Base-by-base conservation (phyloP, 2,888 invertebrate genomes). In the Caenorhabditis zanzibari region DNA sequence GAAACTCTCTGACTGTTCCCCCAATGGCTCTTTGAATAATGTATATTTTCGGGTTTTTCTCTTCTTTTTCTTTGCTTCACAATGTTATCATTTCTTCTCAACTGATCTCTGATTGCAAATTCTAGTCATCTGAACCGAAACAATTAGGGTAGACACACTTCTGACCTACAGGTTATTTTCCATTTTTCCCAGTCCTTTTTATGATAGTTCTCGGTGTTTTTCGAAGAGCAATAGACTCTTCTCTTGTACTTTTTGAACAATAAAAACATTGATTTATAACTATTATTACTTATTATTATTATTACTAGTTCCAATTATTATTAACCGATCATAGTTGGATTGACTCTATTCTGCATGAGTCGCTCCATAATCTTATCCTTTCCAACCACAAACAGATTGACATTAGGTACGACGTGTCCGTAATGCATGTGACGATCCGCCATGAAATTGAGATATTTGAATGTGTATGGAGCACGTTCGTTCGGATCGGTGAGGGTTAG, bases 401-500 rank as follows among this genome's bases (percentile, higher is more conserved):
- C 88, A 71, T 89, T 89, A 7, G 90, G 90, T 1, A 89, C 86
- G 16, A 88, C 88, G 41, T 89, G 89, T 24, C 88, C 88, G 38
- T 89, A 89, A 68, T 88, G 88, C 88, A 88, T 88, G 72, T 88
- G 88, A 63, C 88, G 82, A 87, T 90, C 90, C 49, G 90, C 90
- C 90, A 89, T 90, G 84, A 86, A 90, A 82, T 90, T 90, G 68
- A 90, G 85, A 64, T 90, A 90, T 66, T 89, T 89, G 87, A 89
- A 88, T 14, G 87, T 89, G 76, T 89, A 88, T 14, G 89, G 88
- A 58, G 88, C 90, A 19, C 90, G 82, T 71, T 90, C 90, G 54
- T 90, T 88, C 2, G 90, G 90, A 73, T 90, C 90, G 10, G 89
- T 80, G 1, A 90, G 75, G 0, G 89, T 88, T 7, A 90, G 75